A percentile compares a stretch with the other conserved stretches of the same genome.
Evolutionary conservation across 2,888 invertebrate species (phyloP).

Genomic region (Chesias legatella): DNA sequence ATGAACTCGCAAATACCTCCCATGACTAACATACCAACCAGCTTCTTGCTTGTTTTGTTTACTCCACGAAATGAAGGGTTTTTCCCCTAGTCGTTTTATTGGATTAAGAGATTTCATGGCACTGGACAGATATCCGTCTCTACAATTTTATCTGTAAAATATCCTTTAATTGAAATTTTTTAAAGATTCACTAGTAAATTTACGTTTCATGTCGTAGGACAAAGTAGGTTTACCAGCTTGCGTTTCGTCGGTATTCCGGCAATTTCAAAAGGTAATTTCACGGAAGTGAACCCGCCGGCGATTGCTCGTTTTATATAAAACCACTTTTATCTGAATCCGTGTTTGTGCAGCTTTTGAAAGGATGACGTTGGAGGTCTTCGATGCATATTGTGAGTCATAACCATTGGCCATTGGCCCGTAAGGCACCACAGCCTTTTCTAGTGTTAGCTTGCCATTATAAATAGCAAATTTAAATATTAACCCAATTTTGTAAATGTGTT

Average conservation of each 20-base stretch:
- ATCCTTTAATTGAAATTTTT: no score
- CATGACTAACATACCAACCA: constrained; percentile 20
- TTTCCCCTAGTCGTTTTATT: constrained; percentile 4
- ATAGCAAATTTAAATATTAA: no score
- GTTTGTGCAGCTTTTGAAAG: constrained; percentile 21
- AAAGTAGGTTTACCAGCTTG: constrained; percentile 9
- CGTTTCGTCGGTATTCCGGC: constrained; percentile 17
- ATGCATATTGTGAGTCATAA: constrained; percentile 14
- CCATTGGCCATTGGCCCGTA: constrained; percentile 7
- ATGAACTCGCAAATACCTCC: constrained; percentile 29
- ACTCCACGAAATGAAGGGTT: constrained; percentile 15
- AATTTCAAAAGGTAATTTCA: constrained; percentile 21
- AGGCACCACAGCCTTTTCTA: constrained; percentile 9
- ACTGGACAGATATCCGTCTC: no score
- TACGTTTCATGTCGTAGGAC: constrained; percentile 2
- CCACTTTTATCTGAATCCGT: constrained; percentile 18
- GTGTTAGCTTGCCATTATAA: background rate
- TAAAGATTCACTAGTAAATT: no score
- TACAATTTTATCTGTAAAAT: no score
- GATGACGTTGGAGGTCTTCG: constrained; percentile 14
- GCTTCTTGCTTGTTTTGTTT: constrained; percentile 14
- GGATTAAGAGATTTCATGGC: background rate
- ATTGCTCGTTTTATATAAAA: constrained; percentile 17
- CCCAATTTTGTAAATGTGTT: no score
- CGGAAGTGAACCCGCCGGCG: constrained; percentile 17